Evolutionary conservation across 2,888 invertebrate genomes (phyloP), one percentile per base, ranked within the genome.

Genomic region (Oithona nana): DNA sequence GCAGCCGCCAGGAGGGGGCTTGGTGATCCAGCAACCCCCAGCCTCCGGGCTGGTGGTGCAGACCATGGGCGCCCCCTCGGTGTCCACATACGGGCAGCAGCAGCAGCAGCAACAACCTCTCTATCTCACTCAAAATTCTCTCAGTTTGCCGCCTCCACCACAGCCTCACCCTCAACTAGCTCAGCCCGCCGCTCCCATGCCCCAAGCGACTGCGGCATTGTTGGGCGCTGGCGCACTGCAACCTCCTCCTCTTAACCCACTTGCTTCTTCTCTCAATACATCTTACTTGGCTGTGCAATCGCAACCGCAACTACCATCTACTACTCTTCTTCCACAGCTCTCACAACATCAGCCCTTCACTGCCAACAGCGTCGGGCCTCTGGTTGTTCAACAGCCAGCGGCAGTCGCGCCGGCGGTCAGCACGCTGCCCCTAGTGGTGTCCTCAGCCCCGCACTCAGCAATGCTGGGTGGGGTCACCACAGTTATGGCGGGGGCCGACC

Each of bases 31-130:
- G 20, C 52, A 51, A 8, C 22, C n/a, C 6, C 56, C 56, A 3
- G 29, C 28, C 6, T 56, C 56, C 6, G 20, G 24, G 11, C 13
- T 26, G 8, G 52, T 8, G 11, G 6, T 51, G 8, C 22, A 20
- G 52, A 22, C 52, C 11, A 20, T 16, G 8, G 52, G 52, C 6
- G 56, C 56, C 26, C 28, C 20, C 28, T 4, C 24, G 3, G 6
- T 11, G 8, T 6, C 8, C 8, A 16, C 39, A 11, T 22, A n/a
- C 28, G 30, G 22, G 57, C 57, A 57, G 48, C 57, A 57, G 31
- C 30, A 57, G 31, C 57, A 57, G 31, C 28, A 20, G 29, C 57
- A 57, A 57, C 49, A 59, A 50, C 59, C 50, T 50, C 59, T 39
- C 39, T 39, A 39, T 39, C 39, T 39, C 16, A 26, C 28, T 28